phyloP scores from a whole-genome alignment of 2,113 vertebrate species.

The Ahaetulla prasina region DNA sequence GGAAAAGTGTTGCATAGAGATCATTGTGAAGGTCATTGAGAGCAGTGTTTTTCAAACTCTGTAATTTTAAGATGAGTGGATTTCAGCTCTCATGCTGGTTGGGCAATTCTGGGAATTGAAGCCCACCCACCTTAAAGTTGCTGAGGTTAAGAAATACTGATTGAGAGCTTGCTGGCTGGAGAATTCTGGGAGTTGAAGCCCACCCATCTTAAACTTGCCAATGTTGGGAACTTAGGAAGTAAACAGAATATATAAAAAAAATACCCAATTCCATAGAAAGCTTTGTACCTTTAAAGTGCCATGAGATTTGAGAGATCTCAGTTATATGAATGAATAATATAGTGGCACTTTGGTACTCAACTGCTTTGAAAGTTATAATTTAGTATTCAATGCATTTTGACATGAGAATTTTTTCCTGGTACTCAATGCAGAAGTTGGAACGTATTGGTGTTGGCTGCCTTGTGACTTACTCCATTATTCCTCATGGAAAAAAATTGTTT shows the following conservation, averaged over 20 bases:
- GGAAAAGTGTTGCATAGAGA: neutral
- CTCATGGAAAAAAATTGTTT: neutral
- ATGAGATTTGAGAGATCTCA: neutral
- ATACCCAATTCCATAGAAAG: neutral
- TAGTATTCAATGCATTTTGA: neutral
- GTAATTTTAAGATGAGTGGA: neutral
- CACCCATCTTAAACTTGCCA: neutral
- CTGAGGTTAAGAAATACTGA: neutral
- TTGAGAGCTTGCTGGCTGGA: neutral
- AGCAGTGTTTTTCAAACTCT: neutral
- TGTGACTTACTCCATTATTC: neutral
- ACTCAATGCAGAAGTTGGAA: neutral
- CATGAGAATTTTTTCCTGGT: neutral
- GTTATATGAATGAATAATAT: neutral
- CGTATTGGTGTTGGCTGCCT: neutral
- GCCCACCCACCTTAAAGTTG: neutral
- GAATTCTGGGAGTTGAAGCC: neutral
- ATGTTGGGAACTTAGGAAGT: neutral
- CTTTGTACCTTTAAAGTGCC: neutral
- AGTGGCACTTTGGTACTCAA: neutral
- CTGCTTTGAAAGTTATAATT: neutral
- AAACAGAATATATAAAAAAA: neutral
- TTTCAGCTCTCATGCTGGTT: neutral
- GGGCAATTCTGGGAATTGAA: neutral
- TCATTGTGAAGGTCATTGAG: neutral